These are phyloP conservation scores for Cheilosia pagana DNA, from an alignment of 2,888 invertebrate genomes.

Conservation along the genomic window DNA sequence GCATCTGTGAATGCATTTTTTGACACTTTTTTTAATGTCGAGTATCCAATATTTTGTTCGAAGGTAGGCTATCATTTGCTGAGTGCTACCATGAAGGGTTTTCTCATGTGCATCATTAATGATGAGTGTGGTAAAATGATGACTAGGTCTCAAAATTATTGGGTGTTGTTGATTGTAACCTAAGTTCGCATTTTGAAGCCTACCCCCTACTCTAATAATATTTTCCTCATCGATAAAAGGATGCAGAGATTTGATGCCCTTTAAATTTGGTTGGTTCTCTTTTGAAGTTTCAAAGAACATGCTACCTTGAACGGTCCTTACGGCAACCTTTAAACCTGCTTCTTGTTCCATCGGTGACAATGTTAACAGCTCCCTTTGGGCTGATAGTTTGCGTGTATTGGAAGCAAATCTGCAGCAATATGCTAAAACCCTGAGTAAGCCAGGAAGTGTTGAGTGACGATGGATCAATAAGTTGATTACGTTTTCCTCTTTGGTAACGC, in stretches of 20 bases:
- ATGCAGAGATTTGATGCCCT: background rate
- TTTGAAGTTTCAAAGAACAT: background rate
- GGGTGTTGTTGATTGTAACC: slow-evolving; percentile 1
- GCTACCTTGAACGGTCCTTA: background rate
- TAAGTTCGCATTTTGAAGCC: background rate
- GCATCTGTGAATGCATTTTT: too few relatives aligned
- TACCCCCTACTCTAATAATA: background rate
- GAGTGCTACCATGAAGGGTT: background rate
- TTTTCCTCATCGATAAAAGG: background rate
- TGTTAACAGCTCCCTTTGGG: background rate
- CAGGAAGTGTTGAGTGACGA: background rate
- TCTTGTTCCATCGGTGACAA: background rate
- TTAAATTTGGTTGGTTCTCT: background rate
- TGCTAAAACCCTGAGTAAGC: background rate
- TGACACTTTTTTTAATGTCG: too few relatives aligned
- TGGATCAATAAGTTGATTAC: too few relatives aligned
- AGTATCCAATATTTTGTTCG: too few relatives aligned
- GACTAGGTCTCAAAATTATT: background rate
- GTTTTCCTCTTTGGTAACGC: background rate
- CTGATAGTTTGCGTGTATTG: background rate
- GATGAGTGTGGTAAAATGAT: slow-evolving; percentile 5
- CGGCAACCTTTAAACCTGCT: background rate
- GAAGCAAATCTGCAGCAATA: background rate
- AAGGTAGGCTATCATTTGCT: too few relatives aligned
- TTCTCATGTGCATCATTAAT: background rate